A percentile compares a stretch with the other conserved stretches of the same genome.
Evolutionary conservation across 2,797 vertebrate species (phyloP).

Genomic region (Poecilia velifera): DNA sequence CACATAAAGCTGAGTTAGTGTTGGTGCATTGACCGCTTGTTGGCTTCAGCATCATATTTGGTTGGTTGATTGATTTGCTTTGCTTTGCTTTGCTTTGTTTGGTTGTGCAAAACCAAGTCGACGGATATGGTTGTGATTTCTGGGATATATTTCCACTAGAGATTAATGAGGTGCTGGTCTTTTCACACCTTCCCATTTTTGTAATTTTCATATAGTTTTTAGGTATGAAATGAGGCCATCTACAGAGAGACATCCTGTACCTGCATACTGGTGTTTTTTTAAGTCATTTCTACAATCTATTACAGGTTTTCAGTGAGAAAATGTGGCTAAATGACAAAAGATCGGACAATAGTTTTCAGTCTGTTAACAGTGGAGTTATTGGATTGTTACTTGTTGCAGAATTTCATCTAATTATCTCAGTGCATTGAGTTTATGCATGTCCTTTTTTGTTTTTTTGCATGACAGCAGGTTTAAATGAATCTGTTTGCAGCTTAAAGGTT

Average conservation of each 20-base stretch:
- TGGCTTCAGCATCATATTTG: not conserved
- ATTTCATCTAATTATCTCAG: not conserved
- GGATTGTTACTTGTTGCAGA: not conserved
- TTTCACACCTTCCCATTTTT: not conserved
- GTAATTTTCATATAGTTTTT: not conserved
- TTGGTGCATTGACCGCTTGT: slow-evolving; percentile 4
- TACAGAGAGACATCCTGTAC: not conserved
- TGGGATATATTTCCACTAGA: not conserved
- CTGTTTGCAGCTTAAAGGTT: not conserved
- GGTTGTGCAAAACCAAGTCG: not conserved
- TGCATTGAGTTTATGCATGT: not conserved
- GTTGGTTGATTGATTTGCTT: not conserved
- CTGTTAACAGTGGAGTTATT: not conserved
- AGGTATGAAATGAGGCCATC: not conserved
- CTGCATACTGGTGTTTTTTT: not conserved
- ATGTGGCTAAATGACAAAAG: not conserved
- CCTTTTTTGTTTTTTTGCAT: not conserved
- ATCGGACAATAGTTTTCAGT: not conserved
- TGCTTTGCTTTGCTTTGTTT: not conserved
- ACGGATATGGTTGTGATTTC: not conserved
- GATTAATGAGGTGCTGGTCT: not conserved
- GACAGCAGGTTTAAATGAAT: not conserved
- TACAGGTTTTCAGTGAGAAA: not conserved
- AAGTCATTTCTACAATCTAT: not conserved
- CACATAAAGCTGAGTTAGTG: not conserved